Percentiles rank a stretch among this genome's conserved stretches.
These are phyloP conservation scores for Drosophila takahashii DNA, from an alignment of 1,140 invertebrate genomes.

Conservation along the genomic window DNA sequence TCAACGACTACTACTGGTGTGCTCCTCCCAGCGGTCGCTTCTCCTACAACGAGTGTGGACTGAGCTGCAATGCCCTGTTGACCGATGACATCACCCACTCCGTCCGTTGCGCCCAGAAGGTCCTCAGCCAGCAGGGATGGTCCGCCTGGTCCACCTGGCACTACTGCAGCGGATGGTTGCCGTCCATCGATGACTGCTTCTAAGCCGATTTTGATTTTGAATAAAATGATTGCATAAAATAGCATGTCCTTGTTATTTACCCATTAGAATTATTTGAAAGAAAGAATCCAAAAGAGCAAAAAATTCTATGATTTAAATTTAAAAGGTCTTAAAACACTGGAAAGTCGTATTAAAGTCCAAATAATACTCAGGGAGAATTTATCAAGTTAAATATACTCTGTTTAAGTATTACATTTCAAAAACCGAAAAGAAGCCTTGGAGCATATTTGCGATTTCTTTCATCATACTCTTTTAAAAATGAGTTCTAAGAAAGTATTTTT, in stretches of 20 bases:
- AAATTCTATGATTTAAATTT: too few relatives aligned
- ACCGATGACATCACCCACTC: conserved; percentile 62
- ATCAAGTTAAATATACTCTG: too few relatives aligned
- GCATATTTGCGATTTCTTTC: too few relatives aligned
- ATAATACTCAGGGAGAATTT: too few relatives aligned
- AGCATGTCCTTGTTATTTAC: background rate
- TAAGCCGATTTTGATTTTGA: conserved; percentile 24
- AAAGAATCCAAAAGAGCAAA: too few relatives aligned
- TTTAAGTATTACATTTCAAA: too few relatives aligned
- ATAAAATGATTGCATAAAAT: conserved; percentile 7
- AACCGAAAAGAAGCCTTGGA: too few relatives aligned
- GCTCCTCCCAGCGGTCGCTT: conserved; percentile 52
- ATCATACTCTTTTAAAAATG: too few relatives aligned
- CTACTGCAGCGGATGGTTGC: conserved; percentile 57
- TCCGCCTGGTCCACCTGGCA: conserved; percentile 73
- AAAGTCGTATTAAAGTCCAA: too few relatives aligned
- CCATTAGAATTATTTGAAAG: background rate
- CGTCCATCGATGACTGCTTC: conserved; percentile 68
- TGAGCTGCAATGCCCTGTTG: conserved; percentile 60
- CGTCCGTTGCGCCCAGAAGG: conserved; percentile 69
- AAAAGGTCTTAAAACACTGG: too few relatives aligned
- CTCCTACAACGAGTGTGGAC: conserved; percentile 61
- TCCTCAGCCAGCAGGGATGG: conserved; percentile 69
- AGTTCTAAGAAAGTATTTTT: too few relatives aligned
- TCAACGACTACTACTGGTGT: conserved; percentile 79